phyloP scores from a whole-genome alignment of 2,888 invertebrate species.

The Drosophila picticornis region DNA sequence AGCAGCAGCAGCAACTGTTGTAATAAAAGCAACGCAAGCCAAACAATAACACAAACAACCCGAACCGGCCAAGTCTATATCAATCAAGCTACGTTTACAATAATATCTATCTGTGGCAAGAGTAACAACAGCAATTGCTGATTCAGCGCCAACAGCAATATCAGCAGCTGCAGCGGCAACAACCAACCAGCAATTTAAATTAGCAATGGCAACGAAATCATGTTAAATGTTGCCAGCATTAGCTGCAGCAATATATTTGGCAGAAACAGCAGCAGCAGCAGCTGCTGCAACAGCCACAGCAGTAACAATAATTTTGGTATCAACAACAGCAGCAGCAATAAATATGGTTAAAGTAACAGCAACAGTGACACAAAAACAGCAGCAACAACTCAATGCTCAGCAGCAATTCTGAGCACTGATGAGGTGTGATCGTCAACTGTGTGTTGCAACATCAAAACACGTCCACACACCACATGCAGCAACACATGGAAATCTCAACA shows the following conservation, averaged over 20 bases:
- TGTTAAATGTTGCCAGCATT: background rate
- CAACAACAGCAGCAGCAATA: background rate
- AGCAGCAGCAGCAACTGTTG: slow-evolving; percentile 1
- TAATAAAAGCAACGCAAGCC: background rate
- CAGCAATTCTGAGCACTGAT: background rate
- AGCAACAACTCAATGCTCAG: background rate
- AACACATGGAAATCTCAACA: background rate
- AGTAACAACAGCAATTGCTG: background rate
- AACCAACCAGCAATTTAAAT: background rate
- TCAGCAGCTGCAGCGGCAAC: background rate
- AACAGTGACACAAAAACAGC: background rate
- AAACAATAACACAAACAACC: background rate
- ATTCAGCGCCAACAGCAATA: slow-evolving; percentile 1
- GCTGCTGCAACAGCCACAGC: background rate
- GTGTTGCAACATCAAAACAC: background rate
- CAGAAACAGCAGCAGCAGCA: background rate
- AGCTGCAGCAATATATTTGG: slow-evolving; percentile 1
- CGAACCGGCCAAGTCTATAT: background rate
- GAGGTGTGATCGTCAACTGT: background rate
- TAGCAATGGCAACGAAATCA: background rate
- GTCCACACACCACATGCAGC: background rate
- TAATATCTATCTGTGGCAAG: background rate
- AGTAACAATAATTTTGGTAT: background rate
- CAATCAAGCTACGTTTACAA: background rate
- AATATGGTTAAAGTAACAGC: background rate